A percentile compares a stretch with the other conserved stretches of the same genome.
Conservation (phyloP, 1,140 invertebrate genomes). For the Cheumatopsyche charites region DNA sequence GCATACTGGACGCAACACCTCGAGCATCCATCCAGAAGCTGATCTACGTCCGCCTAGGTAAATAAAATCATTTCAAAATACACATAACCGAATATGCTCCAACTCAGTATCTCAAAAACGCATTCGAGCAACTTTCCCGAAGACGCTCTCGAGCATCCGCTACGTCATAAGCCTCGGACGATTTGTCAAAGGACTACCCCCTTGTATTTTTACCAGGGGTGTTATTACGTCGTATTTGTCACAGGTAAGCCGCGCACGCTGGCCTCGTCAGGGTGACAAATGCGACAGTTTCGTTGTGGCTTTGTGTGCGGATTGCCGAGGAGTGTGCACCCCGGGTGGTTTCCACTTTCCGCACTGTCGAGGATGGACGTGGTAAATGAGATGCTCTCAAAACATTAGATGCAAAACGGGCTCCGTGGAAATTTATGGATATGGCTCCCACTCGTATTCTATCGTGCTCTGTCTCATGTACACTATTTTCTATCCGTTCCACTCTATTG, state of each 20-base stretch:
- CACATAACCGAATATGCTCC: neutral
- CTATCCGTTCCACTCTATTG: no score
- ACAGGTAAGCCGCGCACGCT: neutral
- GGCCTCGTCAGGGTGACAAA: neutral
- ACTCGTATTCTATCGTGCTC: no score
- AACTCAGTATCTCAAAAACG: neutral
- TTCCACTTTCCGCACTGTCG: no score
- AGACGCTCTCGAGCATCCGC: no score
- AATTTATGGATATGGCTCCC: no score
- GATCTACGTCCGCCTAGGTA: constrained; percentile 81
- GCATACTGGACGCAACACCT: constrained; percentile 78
- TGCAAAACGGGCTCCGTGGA: no score
- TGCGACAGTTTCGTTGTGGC: neutral
- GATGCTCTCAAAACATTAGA: no score
- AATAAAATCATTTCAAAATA: constrained; percentile 51
- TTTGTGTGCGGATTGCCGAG: neutral
- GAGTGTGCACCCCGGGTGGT: no score
- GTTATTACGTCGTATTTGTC: constrained; percentile 1
- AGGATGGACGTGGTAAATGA: no score
- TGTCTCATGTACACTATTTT: no score
- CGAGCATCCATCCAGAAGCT: constrained; percentile 81
- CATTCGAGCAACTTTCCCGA: no score
- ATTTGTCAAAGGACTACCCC: neutral
- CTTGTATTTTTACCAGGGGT: neutral
- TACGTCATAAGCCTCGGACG: no score